Base-by-base conservation (phyloP, 2,888 invertebrate species). In the Drosophila infuscata region DNA sequence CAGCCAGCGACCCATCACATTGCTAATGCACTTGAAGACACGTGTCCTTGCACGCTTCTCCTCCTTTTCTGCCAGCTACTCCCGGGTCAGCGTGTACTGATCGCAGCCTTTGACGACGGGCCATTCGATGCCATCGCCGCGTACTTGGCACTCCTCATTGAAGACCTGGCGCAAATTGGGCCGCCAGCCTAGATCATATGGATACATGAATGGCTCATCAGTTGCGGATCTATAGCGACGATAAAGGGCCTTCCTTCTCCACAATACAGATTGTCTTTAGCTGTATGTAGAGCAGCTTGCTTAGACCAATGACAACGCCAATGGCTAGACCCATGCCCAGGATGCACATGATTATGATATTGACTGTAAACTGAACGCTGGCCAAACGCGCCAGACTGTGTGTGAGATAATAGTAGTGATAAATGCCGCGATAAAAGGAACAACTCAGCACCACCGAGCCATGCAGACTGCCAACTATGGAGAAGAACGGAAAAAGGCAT, bases 261-360 rank as follows among this genome's bases (percentile, higher is more conserved):
- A 97, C 93, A 83, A 99, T 99, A 98, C 99, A 99, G 83, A 97
- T 97, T 53, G 96, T 95, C 88, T 96, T 95, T 59, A 97, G 90
- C 97, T 98, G 99, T 88, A 98, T 96, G 91, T 95, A 96, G 11
- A 99, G 94, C 33, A 99, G 94, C 94, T 97, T 96, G 60, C 98
- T 98, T 3, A 99, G 97, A 32, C 99, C 98, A 63, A 98, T 93
- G 43, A 98, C 96, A 12, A 99, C 99, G 7, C 99, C 99, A 59
- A 98, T 95, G 0, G 99, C 96, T 91, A 99, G 95, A 2, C 99
- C 99, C 72, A 98, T 95, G 30, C 97, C 96, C 80, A 99, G 96
- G 79, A 99, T 96, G 67, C 96, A 96, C 82, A 96, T 93, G 76
- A 98, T 94, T 79, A 98, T 94, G 52, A 96, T 95, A 65, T 94